phyloP scores from a whole-genome alignment of 1,140 invertebrate genomes.

The Lasioglossum albipes region DNA sequence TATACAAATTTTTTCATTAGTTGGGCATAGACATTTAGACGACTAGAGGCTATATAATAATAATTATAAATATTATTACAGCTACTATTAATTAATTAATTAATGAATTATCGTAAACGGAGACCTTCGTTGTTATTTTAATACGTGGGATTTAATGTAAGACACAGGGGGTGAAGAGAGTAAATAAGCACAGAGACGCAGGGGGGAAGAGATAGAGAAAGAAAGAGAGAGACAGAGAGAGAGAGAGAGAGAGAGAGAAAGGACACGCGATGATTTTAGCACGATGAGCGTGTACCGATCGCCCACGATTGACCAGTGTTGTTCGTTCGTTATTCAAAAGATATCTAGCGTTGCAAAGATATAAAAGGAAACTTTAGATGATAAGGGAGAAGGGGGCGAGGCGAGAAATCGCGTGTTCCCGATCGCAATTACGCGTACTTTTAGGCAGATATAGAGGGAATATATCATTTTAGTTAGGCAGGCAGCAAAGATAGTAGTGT shows the following conservation, averaged over 20 bases:
- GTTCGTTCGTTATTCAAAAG: slow-evolving; percentile 70
- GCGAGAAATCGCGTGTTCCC: slow-evolving; percentile 1
- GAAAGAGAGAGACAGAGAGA: background rate
- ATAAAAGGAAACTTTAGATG: slow-evolving; percentile 42
- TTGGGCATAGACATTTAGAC: slow-evolving; percentile 76
- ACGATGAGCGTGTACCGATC: slow-evolving; percentile 12
- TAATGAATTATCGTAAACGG: slow-evolving; percentile 64
- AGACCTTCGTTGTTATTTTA: slow-evolving; percentile 71
- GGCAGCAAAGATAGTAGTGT: slow-evolving; percentile 58
- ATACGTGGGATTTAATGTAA: slow-evolving; percentile 24
- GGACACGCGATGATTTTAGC: background rate
- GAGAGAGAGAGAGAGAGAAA: background rate
- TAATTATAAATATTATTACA: slow-evolving; percentile 70
- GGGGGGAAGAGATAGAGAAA: background rate
- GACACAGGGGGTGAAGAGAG: background rate
- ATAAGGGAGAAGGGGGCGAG: slow-evolving; percentile 40
- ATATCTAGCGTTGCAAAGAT: slow-evolving; percentile 67
- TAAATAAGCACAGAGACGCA: background rate
- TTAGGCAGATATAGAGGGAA: slow-evolving; percentile 51
- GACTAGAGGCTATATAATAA: slow-evolving; percentile 79
- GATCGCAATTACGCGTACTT: slow-evolving; percentile 48
- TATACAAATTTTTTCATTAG: slow-evolving; percentile 73
- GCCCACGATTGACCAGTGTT: slow-evolving; percentile 67
- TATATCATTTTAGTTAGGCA: slow-evolving; percentile 54
- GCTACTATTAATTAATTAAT: slow-evolving; percentile 70